phyloP scores from a whole-genome alignment of 2,888 invertebrate genomes.

The Xanthorhoe spadicearia region DNA sequence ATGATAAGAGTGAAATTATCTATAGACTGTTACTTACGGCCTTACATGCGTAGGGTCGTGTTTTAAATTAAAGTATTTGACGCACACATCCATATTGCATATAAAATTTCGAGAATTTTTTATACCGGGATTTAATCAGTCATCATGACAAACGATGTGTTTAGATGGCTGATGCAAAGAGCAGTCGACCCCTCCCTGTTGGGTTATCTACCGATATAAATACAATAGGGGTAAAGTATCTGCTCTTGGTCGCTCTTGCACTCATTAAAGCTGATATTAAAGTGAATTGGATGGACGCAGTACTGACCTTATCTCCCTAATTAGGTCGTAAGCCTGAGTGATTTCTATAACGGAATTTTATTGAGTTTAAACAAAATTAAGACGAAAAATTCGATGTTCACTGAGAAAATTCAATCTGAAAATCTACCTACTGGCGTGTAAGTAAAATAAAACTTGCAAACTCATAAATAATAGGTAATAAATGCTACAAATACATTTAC shows the following conservation, averaged over 20 bases:
- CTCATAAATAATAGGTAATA: too few species aligned
- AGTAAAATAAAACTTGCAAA: neutral
- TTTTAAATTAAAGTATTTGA: too few species aligned
- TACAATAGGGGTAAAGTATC: conserved; percentile 53
- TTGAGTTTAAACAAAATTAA: neutral
- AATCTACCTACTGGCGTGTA: neutral
- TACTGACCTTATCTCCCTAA: conserved; percentile 2
- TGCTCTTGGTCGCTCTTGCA: conserved; percentile 18
- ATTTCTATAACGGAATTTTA: neutral
- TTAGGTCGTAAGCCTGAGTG: conserved; percentile 6
- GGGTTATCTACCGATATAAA: conserved; percentile 63
- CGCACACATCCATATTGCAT: too few species aligned
- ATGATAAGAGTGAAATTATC: conserved; percentile 25
- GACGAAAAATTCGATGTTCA: neutral
- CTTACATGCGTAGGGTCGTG: too few species aligned
- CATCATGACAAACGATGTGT: too few species aligned
- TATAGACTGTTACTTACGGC: too few species aligned
- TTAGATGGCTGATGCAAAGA: conserved; percentile 66
- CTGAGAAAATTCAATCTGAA: neutral
- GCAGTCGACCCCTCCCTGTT: conserved; percentile 63
- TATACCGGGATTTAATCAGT: too few species aligned
- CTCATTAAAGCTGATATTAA: conserved; percentile 10
- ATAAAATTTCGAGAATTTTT: too few species aligned
- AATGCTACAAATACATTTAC: neutral
- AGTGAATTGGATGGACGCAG: conserved; percentile 7